Evolutionary conservation across 1,140 invertebrate species (phyloP), one percentile per base, ranked within the genome.

Genomic region (Drosophila littoralis): DNA sequence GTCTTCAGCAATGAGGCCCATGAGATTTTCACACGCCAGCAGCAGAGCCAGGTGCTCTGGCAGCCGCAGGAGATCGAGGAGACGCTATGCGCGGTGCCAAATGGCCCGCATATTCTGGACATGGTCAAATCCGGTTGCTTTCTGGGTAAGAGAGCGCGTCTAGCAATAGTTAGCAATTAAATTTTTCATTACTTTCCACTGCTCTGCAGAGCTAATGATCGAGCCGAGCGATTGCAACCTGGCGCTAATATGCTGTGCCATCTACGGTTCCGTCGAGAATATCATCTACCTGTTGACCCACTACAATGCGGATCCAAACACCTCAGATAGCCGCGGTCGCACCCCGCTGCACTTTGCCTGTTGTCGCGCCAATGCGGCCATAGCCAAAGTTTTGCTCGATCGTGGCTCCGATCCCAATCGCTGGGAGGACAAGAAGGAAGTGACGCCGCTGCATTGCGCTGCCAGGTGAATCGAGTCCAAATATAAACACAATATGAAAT

Each of bases 291-390:
- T 92, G 17, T 50, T 92, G 7, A 75, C 76, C 10, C 86, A 91
- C 35, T 81, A 73, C 68, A 75, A 63, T 36, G 80, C 80, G 3
- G 81, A 91, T 64, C 85, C 90, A 1, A 92, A 92, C 61, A 74
- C 75, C 7, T 22, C 60, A 0, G 92, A 92, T 46, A 66, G 57
- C 10, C 69, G 74, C 1, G 89, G 82, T 0, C 65, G 96, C 91
- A 96, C 95, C 5, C 94, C 96, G 9, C 90, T 98, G 13, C 97
- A 98, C 91, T 93, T 97, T 74, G 96, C 97, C 40, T 95, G 96
- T 54, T 94, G 94, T 77, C 93, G 94, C n/a, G 95, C 95, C 1
- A 95, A 94, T 45, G 92, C 93, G 22, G 94, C 94, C 58, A 95
- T 95, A 66, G 93, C 95, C 0, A 94, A 94, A 78, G 83, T 95